phyloP scores from a whole-genome alignment of 2,113 vertebrate species.

The Brachypodius melanocephalos region DNA sequence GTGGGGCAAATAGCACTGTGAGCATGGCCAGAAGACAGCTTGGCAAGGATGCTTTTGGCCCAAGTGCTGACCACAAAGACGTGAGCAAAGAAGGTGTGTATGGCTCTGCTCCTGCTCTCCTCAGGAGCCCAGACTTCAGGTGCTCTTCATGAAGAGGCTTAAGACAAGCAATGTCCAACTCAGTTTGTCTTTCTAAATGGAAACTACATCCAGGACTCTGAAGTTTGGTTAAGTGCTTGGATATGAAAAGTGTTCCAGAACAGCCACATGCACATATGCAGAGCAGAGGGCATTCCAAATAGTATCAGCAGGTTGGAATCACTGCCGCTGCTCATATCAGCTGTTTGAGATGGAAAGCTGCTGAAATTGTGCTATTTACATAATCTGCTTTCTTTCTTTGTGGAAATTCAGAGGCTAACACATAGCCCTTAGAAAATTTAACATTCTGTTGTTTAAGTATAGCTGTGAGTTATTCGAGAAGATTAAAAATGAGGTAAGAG shows the following conservation, averaged over 20 bases:
- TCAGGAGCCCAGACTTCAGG: not conserved
- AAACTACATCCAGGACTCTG: not conserved
- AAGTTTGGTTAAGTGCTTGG: not conserved
- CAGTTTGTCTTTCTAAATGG: not conserved
- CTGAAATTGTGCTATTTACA: not conserved
- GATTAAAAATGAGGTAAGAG: not conserved
- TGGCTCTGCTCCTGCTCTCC: not conserved
- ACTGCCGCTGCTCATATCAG: not conserved
- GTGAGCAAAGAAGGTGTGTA: not conserved
- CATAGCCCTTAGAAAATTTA: not conserved
- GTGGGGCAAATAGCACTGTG: not conserved
- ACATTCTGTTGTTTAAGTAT: not conserved
- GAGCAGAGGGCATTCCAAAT: not conserved
- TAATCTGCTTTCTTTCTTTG: not conserved
- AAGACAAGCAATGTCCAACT: not conserved
- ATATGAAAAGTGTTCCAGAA: not conserved
- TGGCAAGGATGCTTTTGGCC: not conserved
- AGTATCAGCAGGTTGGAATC: not conserved
- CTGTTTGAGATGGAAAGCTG: not conserved
- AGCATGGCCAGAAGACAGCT: not conserved
- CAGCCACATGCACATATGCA: not conserved
- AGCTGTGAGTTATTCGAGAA: not conserved
- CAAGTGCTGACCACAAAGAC: not conserved
- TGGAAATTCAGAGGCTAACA: not conserved
- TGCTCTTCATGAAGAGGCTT: rapidly evolving